These are phyloP conservation scores for Halichondria panicea DNA, from an alignment of 37 sponge, comb jelly and placozoan genomes.

Conservation along the genomic window DNA sequence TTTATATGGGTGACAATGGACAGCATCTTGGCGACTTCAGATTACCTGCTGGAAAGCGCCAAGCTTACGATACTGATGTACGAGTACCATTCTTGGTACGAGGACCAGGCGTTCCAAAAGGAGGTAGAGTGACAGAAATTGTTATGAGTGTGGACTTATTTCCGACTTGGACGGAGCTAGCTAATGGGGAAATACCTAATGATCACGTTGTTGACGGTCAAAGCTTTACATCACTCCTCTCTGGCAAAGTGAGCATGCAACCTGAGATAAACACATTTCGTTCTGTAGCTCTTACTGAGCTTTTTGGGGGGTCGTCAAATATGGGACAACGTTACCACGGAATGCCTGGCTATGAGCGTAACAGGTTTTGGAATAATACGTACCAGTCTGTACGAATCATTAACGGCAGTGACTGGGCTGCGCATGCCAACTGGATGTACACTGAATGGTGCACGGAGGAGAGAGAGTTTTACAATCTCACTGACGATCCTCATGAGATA, in stretches of 20 bases:
- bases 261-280: slow-evolving; percentile 54
- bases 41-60: slow-evolving; percentile 71
- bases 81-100: slow-evolving; percentile 64
- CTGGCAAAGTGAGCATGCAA: neutral
- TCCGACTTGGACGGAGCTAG: slow-evolving; percentile 71
- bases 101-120: slow-evolving; percentile 66
- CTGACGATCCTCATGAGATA: slow-evolving; percentile 42
- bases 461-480: slow-evolving; percentile 60
- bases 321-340: slow-evolving; percentile 56
- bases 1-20: slow-evolving; percentile 81
- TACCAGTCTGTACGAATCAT: slow-evolving; percentile 69
- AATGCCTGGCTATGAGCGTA: slow-evolving; percentile 44
- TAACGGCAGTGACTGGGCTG: slow-evolving; percentile 69
- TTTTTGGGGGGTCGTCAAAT: slow-evolving; percentile 74
- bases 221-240: slow-evolving; percentile 44
- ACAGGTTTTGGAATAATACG: slow-evolving; percentile 78
- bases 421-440: slow-evolving; percentile 65
- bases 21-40: slow-evolving; percentile 75
- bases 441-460: slow-evolving; percentile 81
- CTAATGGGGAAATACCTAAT: slow-evolving; percentile 8
- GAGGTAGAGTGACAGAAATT: slow-evolving; percentile 45
- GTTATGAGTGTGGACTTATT: slow-evolving; percentile 66
- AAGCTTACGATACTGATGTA: slow-evolving; percentile 74
- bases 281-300: slow-evolving; percentile 57
- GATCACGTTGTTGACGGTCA: slow-evolving; percentile 57